Base-by-base conservation (phyloP, 2,888 invertebrate species). In the Leptopilina myrica region DNA sequence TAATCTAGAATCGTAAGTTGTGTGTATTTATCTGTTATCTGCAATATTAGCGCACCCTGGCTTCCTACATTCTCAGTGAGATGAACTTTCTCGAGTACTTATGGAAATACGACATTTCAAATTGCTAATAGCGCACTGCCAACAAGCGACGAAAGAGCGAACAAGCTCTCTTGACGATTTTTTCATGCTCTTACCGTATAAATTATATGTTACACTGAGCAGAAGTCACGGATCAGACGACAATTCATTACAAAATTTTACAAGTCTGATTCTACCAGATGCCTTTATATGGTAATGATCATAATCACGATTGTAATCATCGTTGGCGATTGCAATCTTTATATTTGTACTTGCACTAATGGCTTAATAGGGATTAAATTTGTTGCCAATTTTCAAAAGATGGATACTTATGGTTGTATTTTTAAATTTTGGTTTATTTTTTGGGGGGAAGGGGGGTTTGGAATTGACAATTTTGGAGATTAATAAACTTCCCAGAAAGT, bases 81-180 rank as follows among this genome's bases (percentile, higher is more conserved):
- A 73, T 73, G 73, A 73, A 73, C 73, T 73, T 73, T 73, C 73
- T 53, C 73, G 73, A 73, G 73, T 59, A 67, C 73, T 73, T 73
- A 73, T 73, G 73, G 73, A 73, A 73, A 73, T 73, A 73, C 73
- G 73, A 73, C 73, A 73, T 73, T 73, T 73, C 73, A 73, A 59
- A 73, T 73, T 73, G 73, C 73, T 73, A 73, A 73, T 73, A 73
- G 73, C 56, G 73, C 73, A 73, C 73, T 73, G 73, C 73, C 56
- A 73, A 73, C 73, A 73, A 73, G 73, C 73, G 73, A 73, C 53
- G 73, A 73, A 73, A 73, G 56, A 73, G 56, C 73, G 73, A 73
- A 73, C 73, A 73, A 73, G 73, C 56, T 73, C 73, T 73, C 40
- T 9, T n/a, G 73, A 15, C 33, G 15, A 73, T 73, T 73, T 73